phyloP scores from a whole-genome alignment of 2,113 vertebrate genomes.

The Xenopus laevis region DNA sequence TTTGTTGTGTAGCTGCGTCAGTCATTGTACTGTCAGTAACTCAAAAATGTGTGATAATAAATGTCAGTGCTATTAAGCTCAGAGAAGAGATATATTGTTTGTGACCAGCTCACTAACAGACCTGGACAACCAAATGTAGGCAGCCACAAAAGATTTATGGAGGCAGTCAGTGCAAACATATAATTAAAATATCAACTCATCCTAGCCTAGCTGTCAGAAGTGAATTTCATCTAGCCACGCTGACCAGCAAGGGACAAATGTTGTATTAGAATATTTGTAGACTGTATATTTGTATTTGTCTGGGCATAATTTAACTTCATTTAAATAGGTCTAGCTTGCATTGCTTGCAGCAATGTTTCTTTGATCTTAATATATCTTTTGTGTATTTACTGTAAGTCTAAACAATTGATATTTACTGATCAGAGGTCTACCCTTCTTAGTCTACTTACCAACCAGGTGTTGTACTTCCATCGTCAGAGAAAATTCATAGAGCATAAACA shows the following conservation, averaged over 20 bases:
- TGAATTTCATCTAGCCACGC: background rate
- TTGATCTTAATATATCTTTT: background rate
- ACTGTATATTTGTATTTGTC: background rate
- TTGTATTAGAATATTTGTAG: background rate
- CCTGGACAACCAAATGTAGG: slow-evolving; percentile 25
- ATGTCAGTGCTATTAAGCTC: background rate
- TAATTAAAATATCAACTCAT: slow-evolving; percentile 38
- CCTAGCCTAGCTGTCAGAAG: slow-evolving; percentile 7
- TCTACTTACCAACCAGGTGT: too few species aligned
- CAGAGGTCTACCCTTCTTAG: too few species aligned
- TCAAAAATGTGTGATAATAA: slow-evolving; percentile 17
- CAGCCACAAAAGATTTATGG: slow-evolving; percentile 28
- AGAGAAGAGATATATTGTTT: slow-evolving; percentile 30
- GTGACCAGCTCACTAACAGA: slow-evolving; percentile 22
- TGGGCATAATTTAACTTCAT: background rate
- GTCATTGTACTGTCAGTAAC: slow-evolving; percentile 21
- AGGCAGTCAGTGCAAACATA: slow-evolving; percentile 10
- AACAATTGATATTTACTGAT: too few species aligned
- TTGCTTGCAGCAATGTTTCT: background rate
- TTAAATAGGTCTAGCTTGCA: background rate
- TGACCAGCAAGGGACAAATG: background rate
- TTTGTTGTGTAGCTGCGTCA: slow-evolving; percentile 15
- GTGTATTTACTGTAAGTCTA: background rate
- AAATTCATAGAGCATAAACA: too few species aligned
- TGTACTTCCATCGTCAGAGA: too few species aligned